Conservation (phyloP, 2,113 vertebrate species). For the Formicarius rufipectus region DNA sequence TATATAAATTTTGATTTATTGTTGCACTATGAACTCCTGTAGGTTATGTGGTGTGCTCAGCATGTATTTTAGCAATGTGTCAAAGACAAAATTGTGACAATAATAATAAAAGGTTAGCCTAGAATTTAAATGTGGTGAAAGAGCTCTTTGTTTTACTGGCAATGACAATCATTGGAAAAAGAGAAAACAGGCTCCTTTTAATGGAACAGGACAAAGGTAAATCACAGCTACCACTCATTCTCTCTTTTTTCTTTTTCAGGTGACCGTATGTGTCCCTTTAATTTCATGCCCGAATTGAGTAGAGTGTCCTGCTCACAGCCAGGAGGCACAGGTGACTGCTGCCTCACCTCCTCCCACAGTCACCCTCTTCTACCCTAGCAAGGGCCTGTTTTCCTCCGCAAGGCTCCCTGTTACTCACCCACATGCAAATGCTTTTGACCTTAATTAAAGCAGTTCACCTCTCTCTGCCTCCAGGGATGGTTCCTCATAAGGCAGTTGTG, state of each 20-base stretch:
- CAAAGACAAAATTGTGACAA: conserved; percentile 25
- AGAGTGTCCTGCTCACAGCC: background rate
- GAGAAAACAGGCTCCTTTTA: background rate
- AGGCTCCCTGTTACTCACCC: conserved; percentile 29
- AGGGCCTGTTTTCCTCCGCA: background rate
- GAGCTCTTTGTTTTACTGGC: conserved; percentile 21
- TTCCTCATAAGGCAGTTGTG: conserved; percentile 65
- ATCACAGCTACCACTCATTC: background rate
- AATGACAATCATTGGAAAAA: background rate
- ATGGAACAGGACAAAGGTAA: background rate
- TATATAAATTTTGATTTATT: conserved; percentile 47
- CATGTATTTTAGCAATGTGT: conserved; percentile 31
- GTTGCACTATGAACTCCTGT: conserved; percentile 3
- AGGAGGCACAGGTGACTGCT: background rate
- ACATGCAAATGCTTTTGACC: conserved; percentile 61
- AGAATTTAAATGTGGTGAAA: conserved; percentile 30
- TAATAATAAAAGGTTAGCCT: conserved; percentile 7
- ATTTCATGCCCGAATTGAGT: background rate
- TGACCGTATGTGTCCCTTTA: background rate
- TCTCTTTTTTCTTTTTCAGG: background rate
- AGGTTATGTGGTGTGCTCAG: background rate
- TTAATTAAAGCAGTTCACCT: conserved; percentile 68
- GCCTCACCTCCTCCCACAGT: background rate
- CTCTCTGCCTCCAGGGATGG: conserved; percentile 58
- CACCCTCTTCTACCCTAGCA: background rate